Base-by-base conservation (phyloP, 2,888 invertebrate species). In the Dryadula phaetusa region DNA sequence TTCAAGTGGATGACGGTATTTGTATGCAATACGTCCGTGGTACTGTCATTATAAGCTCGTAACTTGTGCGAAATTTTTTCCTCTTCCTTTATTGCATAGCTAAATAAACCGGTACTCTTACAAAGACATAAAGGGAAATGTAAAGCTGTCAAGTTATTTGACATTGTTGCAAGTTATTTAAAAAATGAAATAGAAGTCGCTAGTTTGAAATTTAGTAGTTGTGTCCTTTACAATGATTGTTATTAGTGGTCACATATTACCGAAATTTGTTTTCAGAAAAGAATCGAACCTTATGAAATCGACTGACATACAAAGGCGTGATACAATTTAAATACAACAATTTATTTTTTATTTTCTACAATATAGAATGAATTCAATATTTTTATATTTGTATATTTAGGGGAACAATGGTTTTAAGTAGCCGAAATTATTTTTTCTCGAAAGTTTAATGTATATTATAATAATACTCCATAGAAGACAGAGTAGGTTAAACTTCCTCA, bases 31-130 rank as follows among this genome's bases (percentile, higher is more conserved):
- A 49, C 64, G 47, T 65, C 44, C 60, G 44, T 44, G 10, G 40
- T 44, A 44, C 60, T 16, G 18, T 60, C 60, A 60, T 60, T 60
- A 60, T 60, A 60, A 60, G 60, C 60, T 60, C 60, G 44, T 60
- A 46, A 20, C 42, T 46, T 60, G 56, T 28, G 40, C 44, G 12
- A 44, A 37, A 14, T 46, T 60, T 60, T 46, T 42, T 60, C 44
- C 60, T 32, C 60, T 60, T 46, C 56, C 56, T 22, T 40, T 40
- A 56, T 56, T 60, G 60, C 60, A 46, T 46, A 60, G 32, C 60
- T 60, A 32, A 60, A 60, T 28, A 46, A 46, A 60, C 60, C 44
- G 44, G 60, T 32, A 32, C 44, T 42, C 14, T 28, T 44, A 18
- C 7, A 28, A 44, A 60, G 14, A 60, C 16, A 28, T 44, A 46